These are phyloP conservation scores for Euclidia mi DNA, from an alignment of 2,888 invertebrate genomes.

Conservation along the genomic window DNA sequence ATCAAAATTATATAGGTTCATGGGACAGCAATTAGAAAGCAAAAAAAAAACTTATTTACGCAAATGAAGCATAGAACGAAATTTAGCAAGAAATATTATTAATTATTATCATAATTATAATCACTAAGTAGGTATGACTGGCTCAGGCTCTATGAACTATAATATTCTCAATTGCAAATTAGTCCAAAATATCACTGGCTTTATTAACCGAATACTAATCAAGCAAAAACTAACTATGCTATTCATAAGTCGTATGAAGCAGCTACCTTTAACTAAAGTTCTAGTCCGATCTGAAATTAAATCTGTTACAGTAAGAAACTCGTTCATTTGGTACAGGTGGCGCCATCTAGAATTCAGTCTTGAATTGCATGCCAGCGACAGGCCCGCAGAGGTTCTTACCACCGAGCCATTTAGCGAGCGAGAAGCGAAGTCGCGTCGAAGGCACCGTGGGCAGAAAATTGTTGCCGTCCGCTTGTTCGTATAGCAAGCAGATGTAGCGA, in stretches of 20 bases:
- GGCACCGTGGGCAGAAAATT: slow-evolving; percentile 81
- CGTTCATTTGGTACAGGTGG: slow-evolving; percentile 36
- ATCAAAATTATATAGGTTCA: too few relatives aligned
- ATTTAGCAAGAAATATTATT: too few relatives aligned
- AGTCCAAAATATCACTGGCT: background rate
- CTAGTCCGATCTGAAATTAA: too few relatives aligned
- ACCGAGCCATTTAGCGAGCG: slow-evolving; percentile 78
- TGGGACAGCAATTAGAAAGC: too few relatives aligned
- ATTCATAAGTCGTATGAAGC: too few relatives aligned
- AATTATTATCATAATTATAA: background rate
- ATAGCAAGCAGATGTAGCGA: slow-evolving; percentile 82
- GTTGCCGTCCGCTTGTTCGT: slow-evolving; percentile 83
- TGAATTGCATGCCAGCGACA: slow-evolving; percentile 79
- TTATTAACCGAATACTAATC: background rate
- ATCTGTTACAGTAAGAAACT: slow-evolving; percentile 4
- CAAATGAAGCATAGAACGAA: too few relatives aligned
- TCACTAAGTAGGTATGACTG: too few relatives aligned
- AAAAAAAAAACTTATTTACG: too few relatives aligned
- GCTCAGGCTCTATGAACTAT: too few relatives aligned
- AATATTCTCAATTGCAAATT: too few relatives aligned
- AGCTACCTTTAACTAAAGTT: too few relatives aligned
- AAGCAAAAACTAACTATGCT: background rate
- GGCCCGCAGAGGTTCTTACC: slow-evolving; percentile 84
- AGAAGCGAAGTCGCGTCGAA: slow-evolving; percentile 73
- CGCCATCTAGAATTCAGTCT: slow-evolving; percentile 80